phyloP scores from a whole-genome alignment of 2,888 invertebrate species.

The Dynastes tityus region DNA sequence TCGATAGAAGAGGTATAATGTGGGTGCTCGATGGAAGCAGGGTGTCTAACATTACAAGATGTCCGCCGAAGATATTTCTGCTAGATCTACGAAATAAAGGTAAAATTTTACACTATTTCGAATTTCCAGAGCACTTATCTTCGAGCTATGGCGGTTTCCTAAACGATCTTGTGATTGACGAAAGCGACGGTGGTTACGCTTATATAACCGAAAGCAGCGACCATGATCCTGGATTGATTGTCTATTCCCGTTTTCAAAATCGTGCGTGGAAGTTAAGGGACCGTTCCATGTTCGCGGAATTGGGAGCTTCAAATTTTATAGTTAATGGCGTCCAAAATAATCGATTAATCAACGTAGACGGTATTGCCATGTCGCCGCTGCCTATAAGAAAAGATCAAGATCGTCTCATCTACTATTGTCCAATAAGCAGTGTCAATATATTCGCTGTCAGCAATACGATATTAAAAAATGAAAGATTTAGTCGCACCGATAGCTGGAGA shows the following conservation, averaged over 20 bases:
- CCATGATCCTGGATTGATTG: constrained; percentile 79
- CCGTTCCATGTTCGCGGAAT: constrained; percentile 77
- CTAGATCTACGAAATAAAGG: constrained; percentile 48
- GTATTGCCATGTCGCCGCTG: constrained; percentile 81
- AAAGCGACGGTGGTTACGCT: constrained; percentile 76
- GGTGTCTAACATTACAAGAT: constrained; percentile 62
- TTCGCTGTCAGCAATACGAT: constrained; percentile 77
- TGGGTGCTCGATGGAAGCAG: constrained; percentile 81
- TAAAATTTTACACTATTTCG: constrained; percentile 39
- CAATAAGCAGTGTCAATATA: constrained; percentile 66
- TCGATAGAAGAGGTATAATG: constrained; percentile 81
- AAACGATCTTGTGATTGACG: constrained; percentile 78
- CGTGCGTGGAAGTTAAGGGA: constrained; percentile 79
- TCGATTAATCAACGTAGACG: constrained; percentile 77
- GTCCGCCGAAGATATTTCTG: constrained; percentile 48
- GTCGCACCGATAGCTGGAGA: constrained; percentile 61
- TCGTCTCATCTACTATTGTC: constrained; percentile 61
- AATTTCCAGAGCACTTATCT: constrained; percentile 69
- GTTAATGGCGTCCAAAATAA: constrained; percentile 75
- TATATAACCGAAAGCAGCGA: constrained; percentile 80
- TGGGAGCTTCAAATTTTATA: constrained; percentile 75
- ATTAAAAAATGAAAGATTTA: constrained; percentile 73
- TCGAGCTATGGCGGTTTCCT: constrained; percentile 74
- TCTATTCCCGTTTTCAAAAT: constrained; percentile 74
- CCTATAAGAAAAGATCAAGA: constrained; percentile 62